A percentile compares a stretch with the other conserved stretches of the same genome.
Evolutionary conservation across 1,140 invertebrate species (phyloP).

Genomic region (Heliconius congener): DNA sequence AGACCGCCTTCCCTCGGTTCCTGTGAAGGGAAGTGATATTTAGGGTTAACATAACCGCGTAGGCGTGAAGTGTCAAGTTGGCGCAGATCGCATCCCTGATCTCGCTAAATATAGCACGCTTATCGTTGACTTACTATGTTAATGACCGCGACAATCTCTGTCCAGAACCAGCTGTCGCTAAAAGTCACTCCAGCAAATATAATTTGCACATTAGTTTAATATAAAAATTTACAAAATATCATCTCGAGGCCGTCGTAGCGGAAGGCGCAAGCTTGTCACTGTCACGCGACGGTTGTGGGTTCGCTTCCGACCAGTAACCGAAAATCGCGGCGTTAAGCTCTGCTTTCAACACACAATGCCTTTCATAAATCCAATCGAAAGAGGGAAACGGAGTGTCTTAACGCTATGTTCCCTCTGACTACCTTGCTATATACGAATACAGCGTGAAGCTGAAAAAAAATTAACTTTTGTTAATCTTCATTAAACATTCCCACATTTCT

Average conservation of each 20-base stretch:
- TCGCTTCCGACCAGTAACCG: too few relatives aligned
- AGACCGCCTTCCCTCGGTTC: not conserved
- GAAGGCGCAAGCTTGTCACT: too few relatives aligned
- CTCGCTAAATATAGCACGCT: constrained; percentile 77
- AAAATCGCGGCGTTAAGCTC: too few relatives aligned
- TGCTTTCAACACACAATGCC: too few relatives aligned
- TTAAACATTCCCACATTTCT: too few relatives aligned
- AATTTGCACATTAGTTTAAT: not conserved
- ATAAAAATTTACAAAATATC: not conserved
- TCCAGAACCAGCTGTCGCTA: constrained; percentile 62
- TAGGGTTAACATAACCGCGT: constrained; percentile 40
- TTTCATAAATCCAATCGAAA: too few relatives aligned
- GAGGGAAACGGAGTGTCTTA: too few relatives aligned
- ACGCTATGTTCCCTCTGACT: too few relatives aligned
- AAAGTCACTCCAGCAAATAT: constrained; percentile 44
- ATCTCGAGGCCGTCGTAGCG: too few relatives aligned
- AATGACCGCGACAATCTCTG: constrained; percentile 72
- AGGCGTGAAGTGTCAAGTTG: constrained; percentile 60
- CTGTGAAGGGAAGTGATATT: constrained; percentile 22
- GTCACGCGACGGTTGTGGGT: too few relatives aligned
- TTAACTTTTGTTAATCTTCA: not conserved
- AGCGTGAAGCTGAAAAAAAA: too few relatives aligned
- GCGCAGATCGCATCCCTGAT: constrained; percentile 60
- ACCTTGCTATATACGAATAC: too few relatives aligned
- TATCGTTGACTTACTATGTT: constrained; percentile 78